Percentiles rank a stretch among this genome's conserved stretches.
Conservation (phyloP, 2,888 invertebrate genomes). For the Catonia carolina region DNA sequence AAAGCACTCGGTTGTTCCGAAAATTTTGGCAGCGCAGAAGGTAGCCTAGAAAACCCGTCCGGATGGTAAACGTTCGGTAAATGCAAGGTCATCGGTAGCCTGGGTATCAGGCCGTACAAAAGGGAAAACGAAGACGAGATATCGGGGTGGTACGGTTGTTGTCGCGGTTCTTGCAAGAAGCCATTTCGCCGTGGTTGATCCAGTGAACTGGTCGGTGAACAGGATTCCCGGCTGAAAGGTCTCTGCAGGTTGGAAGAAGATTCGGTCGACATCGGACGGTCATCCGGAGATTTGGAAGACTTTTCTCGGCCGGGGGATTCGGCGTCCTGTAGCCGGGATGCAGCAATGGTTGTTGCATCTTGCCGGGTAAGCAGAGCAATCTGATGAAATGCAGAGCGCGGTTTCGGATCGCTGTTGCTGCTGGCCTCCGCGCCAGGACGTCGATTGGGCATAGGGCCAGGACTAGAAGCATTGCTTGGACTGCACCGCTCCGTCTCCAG, state of each 20-base stretch:
- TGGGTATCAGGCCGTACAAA: conserved; percentile 18
- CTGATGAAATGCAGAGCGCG: conserved; percentile 31
- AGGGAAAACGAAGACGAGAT: conserved; percentile 21
- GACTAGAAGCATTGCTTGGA: conserved; percentile 54
- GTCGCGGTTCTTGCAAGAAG: conserved; percentile 7
- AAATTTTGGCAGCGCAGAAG: conserved; percentile 10
- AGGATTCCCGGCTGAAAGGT: conserved; percentile 11
- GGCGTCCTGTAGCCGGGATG: conserved; percentile 14
- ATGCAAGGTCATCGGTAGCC: conserved; percentile 20
- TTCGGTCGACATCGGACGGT: conserved; percentile 23
- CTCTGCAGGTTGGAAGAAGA: conserved; percentile 17
- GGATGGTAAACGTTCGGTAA: conserved; percentile 18
- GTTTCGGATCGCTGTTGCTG: conserved; percentile 25
- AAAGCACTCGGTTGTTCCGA: conserved; percentile 19
- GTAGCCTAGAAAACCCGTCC: neutral
- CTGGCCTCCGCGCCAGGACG: conserved; percentile 31
- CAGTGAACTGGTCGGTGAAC: conserved; percentile 12
- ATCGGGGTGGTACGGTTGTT: conserved; percentile 20
- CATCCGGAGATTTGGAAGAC: conserved; percentile 16
- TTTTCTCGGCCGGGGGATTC: conserved; percentile 19
- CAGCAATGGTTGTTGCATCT: conserved; percentile 15
- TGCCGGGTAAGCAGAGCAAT: conserved; percentile 31
- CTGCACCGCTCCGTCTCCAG: conserved; percentile 56
- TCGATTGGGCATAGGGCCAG: conserved; percentile 42
- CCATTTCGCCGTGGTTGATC: conserved; percentile 23